These are phyloP conservation scores for Atherinomorus stipes DNA, from an alignment of 2,113 vertebrate genomes.

Conservation along the genomic window DNA sequence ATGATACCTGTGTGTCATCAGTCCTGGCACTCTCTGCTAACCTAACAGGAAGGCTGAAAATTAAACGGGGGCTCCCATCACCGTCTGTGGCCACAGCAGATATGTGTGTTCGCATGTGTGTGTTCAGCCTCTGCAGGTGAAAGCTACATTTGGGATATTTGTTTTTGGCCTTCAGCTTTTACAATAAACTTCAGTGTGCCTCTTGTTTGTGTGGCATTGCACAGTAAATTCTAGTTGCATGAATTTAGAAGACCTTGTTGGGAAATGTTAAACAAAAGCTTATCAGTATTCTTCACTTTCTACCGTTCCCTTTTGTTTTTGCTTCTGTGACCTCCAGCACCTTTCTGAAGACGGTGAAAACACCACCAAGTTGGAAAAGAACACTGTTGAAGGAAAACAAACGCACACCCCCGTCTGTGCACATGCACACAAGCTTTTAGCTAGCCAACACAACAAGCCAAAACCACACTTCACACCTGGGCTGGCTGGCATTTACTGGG, in stretches of 20 bases:
- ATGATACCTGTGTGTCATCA: constrained; percentile 70
- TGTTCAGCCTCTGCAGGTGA: constrained; percentile 22
- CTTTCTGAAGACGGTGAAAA: constrained; percentile 43
- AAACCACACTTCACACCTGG: constrained; percentile 79
- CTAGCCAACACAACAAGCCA: constrained; percentile 68
- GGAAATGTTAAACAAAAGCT: constrained; percentile 18
- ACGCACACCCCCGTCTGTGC: constrained; percentile 18
- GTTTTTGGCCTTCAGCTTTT: constrained; percentile 8
- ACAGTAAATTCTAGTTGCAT: constrained; percentile 4
- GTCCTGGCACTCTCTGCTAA: constrained; percentile 65
- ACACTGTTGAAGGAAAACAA: constrained; percentile 42
- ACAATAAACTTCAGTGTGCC: neutral
- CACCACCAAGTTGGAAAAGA: constrained; percentile 52
- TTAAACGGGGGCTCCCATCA: constrained; percentile 83
- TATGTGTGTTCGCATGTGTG: constrained; percentile 28
- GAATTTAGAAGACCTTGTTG: constrained; percentile 20
- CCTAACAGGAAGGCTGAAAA: constrained; percentile 83
- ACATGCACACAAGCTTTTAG: constrained; percentile 59
- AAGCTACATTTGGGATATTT: neutral
- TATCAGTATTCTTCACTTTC: neutral
- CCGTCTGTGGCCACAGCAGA: constrained; percentile 66
- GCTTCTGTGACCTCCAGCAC: constrained; percentile 57
- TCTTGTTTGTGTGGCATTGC: neutral
- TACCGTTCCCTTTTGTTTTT: neutral
- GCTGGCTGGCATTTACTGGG: constrained; percentile 68